Conservation (phyloP, 2,888 invertebrate genomes). For the Spodoptera picta region DNA sequence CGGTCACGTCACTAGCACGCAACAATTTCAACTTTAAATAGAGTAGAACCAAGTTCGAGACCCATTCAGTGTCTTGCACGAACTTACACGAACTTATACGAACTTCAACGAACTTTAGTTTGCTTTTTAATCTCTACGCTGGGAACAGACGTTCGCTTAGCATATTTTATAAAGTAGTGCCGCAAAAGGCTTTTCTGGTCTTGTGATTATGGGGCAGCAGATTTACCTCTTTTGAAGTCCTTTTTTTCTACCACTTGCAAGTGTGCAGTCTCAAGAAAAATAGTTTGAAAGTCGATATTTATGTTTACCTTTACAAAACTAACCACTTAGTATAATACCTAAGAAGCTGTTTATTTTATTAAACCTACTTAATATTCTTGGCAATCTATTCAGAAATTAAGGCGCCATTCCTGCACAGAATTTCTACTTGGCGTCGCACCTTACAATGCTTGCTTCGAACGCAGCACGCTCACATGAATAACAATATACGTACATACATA, state of each 20-base stretch:
- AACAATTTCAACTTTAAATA: constrained; percentile 61
- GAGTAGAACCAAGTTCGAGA: constrained; percentile 36
- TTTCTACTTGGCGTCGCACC: constrained; percentile 22
- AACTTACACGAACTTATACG: constrained; percentile 24
- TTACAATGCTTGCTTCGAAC: constrained; percentile 47
- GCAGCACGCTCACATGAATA: constrained; percentile 51
- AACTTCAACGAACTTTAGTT: constrained; percentile 21
- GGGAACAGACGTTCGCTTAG: constrained; percentile 21
- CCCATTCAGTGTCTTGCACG: constrained; percentile 28
- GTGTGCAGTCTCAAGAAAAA: too few relatives aligned
- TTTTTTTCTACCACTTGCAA: background rate
- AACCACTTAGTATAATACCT: too few relatives aligned
- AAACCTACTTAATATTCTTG: background rate
- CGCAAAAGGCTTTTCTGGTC: constrained; percentile 11
- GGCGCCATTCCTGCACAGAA: constrained; percentile 17
- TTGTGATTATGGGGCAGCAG: too few relatives aligned
- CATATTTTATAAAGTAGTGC: constrained; percentile 25
- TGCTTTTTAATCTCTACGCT: constrained; percentile 44
- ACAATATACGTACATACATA: constrained; percentile 55
- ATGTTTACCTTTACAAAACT: too few relatives aligned
- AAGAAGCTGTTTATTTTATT: background rate
- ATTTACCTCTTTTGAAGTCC: background rate
- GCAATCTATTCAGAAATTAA: constrained; percentile 6
- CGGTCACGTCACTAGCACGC: constrained; percentile 45
- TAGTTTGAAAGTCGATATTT: too few relatives aligned